Evolutionary conservation across 2,888 invertebrate species (phyloP).

Genomic region (Hirtodrosophila trivittata): DNA sequence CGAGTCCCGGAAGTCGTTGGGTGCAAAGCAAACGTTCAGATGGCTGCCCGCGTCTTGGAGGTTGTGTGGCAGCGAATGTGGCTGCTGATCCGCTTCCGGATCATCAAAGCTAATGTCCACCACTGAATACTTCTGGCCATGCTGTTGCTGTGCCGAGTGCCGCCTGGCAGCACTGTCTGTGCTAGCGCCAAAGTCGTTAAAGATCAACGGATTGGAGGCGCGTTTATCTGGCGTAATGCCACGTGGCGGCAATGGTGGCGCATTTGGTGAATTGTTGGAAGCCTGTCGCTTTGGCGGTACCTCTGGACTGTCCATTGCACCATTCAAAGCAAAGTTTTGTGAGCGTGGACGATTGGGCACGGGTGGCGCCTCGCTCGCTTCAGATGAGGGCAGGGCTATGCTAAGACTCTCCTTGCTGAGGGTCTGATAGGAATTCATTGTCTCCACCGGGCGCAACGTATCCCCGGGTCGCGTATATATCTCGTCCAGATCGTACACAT

Average conservation of each 20-base stretch:
- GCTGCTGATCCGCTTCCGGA: conserved; percentile 82
- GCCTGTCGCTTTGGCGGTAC: conserved; percentile 85
- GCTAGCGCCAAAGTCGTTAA: conserved; percentile 78
- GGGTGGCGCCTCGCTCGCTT: conserved; percentile 84
- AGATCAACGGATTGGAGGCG: conserved; percentile 83
- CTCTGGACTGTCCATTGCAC: conserved; percentile 82
- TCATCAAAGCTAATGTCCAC: conserved; percentile 85
- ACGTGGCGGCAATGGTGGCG: conserved; percentile 92
- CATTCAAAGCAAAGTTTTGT: conserved; percentile 84
- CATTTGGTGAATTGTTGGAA: conserved; percentile 84
- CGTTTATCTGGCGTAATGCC: conserved; percentile 86
- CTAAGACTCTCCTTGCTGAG: conserved; percentile 80
- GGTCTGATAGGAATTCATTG: conserved; percentile 81
- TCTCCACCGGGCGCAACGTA: conserved; percentile 80
- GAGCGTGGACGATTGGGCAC: conserved; percentile 87
- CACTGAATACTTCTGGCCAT: conserved; percentile 84
- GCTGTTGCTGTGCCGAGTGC: conserved; percentile 72
- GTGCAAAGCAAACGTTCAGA: conserved; percentile 75
- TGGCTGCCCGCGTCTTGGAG: conserved; percentile 73
- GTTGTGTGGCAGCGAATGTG: conserved; percentile 69
- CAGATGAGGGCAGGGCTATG: conserved; percentile 44
- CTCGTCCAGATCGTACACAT: conserved; percentile 86
- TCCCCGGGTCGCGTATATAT: conserved; percentile 89
- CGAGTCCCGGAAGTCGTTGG: conserved; percentile 83
- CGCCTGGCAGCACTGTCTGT: conserved; percentile 66